Percentiles rank a stretch among this genome's conserved stretches.
Conservation (phyloP, 2,797 vertebrate species). For the Eulemur rubriventer region DNA sequence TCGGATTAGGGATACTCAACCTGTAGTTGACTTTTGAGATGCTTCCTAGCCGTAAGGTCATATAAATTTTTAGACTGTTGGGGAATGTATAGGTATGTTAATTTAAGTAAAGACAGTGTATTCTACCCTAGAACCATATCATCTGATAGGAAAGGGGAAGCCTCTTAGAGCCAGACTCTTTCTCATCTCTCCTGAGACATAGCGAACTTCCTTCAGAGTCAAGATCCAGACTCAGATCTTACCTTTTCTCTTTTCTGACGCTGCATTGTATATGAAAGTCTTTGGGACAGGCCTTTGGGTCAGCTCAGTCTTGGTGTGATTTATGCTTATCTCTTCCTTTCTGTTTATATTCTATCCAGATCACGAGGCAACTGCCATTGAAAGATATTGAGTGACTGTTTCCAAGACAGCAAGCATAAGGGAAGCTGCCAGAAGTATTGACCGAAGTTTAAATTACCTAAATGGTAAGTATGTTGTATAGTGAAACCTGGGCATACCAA, state of each 20-base stretch:
- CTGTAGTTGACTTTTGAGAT: constrained; percentile 37
- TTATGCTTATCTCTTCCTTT: background rate
- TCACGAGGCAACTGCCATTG: constrained; percentile 31
- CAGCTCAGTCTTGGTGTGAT: background rate
- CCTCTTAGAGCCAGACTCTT: background rate
- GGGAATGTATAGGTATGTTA: background rate
- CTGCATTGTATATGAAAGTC: background rate
- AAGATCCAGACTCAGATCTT: background rate
- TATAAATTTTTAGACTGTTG: background rate
- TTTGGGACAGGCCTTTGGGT: background rate
- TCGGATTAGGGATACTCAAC: background rate
- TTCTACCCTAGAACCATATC: background rate
- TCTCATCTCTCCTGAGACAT: background rate
- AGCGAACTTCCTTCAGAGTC: background rate
- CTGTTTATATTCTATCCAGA: constrained; percentile 62
- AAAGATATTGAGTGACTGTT: background rate
- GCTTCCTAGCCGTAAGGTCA: background rate
- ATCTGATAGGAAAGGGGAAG: background rate
- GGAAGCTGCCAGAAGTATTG: background rate
- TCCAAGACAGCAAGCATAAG: background rate
- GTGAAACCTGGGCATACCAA: background rate
- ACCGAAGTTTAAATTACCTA: constrained; percentile 24
- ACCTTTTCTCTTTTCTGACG: background rate
- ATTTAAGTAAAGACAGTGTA: background rate
- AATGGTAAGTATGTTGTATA: constrained; percentile 55